Base-by-base conservation (phyloP, 1,140 invertebrate species). In the Reticulitermes speratus region DNA sequence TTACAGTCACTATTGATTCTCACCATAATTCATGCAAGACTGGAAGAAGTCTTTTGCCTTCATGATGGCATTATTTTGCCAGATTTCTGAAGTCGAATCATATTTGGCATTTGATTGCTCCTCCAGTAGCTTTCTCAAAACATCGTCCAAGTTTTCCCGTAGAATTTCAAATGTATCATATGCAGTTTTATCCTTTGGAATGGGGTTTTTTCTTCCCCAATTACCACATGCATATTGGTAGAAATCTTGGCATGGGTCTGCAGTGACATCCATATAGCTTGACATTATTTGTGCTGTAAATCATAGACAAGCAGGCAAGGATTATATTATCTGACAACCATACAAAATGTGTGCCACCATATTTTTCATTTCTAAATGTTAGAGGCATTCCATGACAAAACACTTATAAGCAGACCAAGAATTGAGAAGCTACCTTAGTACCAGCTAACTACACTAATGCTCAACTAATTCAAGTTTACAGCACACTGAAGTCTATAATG, bases 181-280 rank as follows among this genome's bases (percentile, higher is more conserved):
- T 85, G 94, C 95, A 44, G 95, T 94, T 90, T 96, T 95, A 89
- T 97, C 96, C 88, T 94, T 95, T 9, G 97, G 97, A 87, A 98
- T 97, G 1, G 96, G 96, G 91, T 98, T 96, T 81, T 94, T 91
- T 45, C 93, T 93, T 45, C 95, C 94, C 97, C 97, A 98, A 88
- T 96, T 96, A 25, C 97, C 97, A 90, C 97, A 98, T 0, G 97
- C 95, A 89, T 95, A 98, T 89, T 96, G 94, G 90, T 98, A 98
- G 90, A 98, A 99, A 90, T 99, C 97, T 6, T 96, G 91, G 90
- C 98, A 99, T 0, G 98, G 97, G 91, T 98, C 94, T 0, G 94
- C 93, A 30, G 90, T 91, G 1, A 89, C 90, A 89, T 98, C 96
- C 95, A 98, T 97, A 88, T 95, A 96, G 86, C 94, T 93, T 87